phyloP scores from a whole-genome alignment of 2,797 vertebrate genomes.

The Hipposideros larvatus region DNA sequence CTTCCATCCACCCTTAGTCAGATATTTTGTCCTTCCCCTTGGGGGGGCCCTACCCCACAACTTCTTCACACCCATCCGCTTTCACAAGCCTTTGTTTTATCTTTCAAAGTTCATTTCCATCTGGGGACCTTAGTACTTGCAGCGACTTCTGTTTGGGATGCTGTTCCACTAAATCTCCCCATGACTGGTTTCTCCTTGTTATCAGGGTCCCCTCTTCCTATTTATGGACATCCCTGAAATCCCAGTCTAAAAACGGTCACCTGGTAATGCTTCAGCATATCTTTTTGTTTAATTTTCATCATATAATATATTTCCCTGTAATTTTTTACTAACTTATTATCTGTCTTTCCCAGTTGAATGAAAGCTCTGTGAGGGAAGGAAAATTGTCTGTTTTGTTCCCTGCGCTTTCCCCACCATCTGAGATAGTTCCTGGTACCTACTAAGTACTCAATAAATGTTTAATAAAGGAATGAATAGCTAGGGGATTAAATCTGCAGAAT shows the following conservation, averaged over 20 bases:
- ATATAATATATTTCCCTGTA: background rate
- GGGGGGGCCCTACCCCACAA: too few species aligned
- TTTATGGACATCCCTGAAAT: background rate
- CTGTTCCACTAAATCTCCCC: background rate
- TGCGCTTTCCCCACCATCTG: background rate
- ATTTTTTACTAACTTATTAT: background rate
- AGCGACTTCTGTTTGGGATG: background rate
- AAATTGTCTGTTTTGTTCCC: background rate
- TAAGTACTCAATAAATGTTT: background rate
- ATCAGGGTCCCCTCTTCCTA: background rate
- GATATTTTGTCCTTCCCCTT: accelerated
- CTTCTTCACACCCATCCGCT: background rate
- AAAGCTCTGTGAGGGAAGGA: background rate
- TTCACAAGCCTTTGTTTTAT: background rate
- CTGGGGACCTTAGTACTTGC: background rate
- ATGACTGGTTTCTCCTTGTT: background rate
- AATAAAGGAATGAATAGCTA: background rate
- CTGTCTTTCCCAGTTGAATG: background rate
- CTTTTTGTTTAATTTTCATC: background rate
- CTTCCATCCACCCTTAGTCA: background rate
- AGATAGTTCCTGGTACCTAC: background rate
- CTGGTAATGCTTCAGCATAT: background rate
- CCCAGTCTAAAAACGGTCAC: background rate
- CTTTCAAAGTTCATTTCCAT: background rate
- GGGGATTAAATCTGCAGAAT: background rate